Evolutionary conservation across 2,113 vertebrate species (phyloP).

Genomic region (Microcebus murinus): DNA sequence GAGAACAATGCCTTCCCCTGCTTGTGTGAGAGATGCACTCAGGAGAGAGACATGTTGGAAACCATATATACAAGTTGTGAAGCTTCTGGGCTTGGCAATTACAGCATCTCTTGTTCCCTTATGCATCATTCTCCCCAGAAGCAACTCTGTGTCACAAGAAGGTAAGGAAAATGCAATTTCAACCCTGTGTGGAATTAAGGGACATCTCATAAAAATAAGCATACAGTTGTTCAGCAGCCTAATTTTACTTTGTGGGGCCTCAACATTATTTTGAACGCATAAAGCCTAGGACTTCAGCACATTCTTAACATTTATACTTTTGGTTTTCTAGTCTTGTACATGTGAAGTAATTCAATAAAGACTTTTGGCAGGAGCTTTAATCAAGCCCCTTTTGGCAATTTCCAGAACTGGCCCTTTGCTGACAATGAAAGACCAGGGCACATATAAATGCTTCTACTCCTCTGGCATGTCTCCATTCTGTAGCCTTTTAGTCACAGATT

Average conservation of each 20-base stretch:
- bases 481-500: constrained; percentile 46
- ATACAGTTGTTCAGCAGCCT: background rate
- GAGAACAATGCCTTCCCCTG: background rate
- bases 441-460: background rate
- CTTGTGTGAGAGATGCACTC: background rate
- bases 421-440: constrained; percentile 28
- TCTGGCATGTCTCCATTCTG: background rate
- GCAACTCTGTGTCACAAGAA: background rate
- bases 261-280: background rate
- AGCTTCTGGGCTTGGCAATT: background rate
- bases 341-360: constrained; percentile 3
- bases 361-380: constrained; percentile 53
- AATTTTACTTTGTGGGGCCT: background rate
- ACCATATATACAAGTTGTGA: background rate
- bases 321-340: constrained; percentile 46
- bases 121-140: background rate
- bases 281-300: background rate
- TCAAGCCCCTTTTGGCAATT: constrained; percentile 42
- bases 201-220: background rate
- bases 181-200: background rate
- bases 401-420: background rate
- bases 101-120: background rate
- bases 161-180: background rate
- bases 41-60: background rate
- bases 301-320: constrained; percentile 38